Evolutionary conservation across 1,140 invertebrate genomes (phyloP).

Genomic region (Dysdera silvatica): DNA sequence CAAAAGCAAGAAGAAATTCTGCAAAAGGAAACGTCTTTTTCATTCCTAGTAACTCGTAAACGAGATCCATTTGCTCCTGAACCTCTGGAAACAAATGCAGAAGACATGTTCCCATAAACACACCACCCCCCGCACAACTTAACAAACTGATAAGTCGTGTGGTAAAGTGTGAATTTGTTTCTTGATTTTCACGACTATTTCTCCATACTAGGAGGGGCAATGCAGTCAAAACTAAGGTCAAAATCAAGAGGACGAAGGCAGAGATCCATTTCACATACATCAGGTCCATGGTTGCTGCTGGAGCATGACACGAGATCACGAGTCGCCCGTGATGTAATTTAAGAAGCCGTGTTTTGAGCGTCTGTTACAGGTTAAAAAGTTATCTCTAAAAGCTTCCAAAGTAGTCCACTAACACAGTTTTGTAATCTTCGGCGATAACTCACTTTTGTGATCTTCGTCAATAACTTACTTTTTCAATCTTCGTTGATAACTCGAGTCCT

Average conservation of each 20-base stretch:
- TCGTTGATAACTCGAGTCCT: too few relatives aligned
- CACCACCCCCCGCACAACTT: conserved; percentile 67
- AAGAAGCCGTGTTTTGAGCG: too few relatives aligned
- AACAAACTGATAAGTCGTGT: conserved; percentile 41
- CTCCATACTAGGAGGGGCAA: conserved; percentile 41
- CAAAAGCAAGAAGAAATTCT: conserved; percentile 51
- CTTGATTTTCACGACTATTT: conserved; percentile 6
- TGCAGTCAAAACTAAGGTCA: conserved; percentile 42
- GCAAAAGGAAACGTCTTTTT: conserved; percentile 48
- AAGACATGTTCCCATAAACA: conserved; percentile 69
- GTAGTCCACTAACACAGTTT: too few relatives aligned
- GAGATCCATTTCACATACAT: conserved; percentile 40
- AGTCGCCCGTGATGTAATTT: too few relatives aligned
- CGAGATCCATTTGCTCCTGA: conserved; percentile 46
- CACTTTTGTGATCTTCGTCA: too few relatives aligned
- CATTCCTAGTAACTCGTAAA: conserved; percentile 32
- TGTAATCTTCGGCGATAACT: too few relatives aligned
- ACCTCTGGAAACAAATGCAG: conserved; percentile 77
- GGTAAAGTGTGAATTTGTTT: not conserved
- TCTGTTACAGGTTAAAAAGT: too few relatives aligned
- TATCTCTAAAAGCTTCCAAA: too few relatives aligned
- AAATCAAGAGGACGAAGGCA: conserved; percentile 38
- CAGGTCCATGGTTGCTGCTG: conserved; percentile 32
- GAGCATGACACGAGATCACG: not conserved
- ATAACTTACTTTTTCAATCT: too few relatives aligned